phyloP scores from a whole-genome alignment of 2,888 invertebrate species.

The Hyppa rectilinea region DNA sequence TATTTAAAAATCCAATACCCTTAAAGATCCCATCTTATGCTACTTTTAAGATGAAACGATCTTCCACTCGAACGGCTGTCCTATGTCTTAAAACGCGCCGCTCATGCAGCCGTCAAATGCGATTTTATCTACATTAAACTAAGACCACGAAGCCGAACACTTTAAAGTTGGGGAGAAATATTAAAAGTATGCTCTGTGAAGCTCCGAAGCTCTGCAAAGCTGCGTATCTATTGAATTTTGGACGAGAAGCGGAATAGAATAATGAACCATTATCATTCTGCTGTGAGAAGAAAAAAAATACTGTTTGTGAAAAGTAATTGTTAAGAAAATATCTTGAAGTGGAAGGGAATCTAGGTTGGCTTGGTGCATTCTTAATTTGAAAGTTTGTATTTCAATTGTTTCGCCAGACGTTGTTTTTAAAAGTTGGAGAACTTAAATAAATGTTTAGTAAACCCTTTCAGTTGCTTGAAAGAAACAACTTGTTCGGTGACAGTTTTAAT shows the following conservation, averaged over 20 bases:
- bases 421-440: constrained; percentile 32
- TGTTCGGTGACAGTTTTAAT: constrained; percentile 35
- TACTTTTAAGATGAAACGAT: constrained; percentile 31
- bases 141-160: constrained; percentile 38
- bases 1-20: constrained; percentile 29
- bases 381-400: constrained; percentile 33
- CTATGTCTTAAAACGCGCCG: constrained; percentile 39
- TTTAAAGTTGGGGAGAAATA: constrained; percentile 55
- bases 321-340: constrained; percentile 17
- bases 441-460: constrained; percentile 31
- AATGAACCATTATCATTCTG: constrained; percentile 54
- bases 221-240: constrained; percentile 59
- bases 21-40: constrained; percentile 14
- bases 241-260: constrained; percentile 56
- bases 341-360: constrained; percentile 28
- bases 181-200: constrained; percentile 50
- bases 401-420: constrained; percentile 26
- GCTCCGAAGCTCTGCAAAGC: constrained; percentile 39
- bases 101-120: constrained; percentile 57
- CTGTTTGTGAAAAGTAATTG: constrained; percentile 32
- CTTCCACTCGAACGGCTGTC: constrained; percentile 24
- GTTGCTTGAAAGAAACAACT: constrained; percentile 22
- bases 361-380: constrained; percentile 20
- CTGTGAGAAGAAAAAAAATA: constrained; percentile 7
- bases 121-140: constrained; percentile 57